Percentiles rank a stretch among this genome's conserved stretches.
phyloP scores from a whole-genome alignment of 2,797 vertebrate genomes.

The Scyliorhinus canicula region DNA sequence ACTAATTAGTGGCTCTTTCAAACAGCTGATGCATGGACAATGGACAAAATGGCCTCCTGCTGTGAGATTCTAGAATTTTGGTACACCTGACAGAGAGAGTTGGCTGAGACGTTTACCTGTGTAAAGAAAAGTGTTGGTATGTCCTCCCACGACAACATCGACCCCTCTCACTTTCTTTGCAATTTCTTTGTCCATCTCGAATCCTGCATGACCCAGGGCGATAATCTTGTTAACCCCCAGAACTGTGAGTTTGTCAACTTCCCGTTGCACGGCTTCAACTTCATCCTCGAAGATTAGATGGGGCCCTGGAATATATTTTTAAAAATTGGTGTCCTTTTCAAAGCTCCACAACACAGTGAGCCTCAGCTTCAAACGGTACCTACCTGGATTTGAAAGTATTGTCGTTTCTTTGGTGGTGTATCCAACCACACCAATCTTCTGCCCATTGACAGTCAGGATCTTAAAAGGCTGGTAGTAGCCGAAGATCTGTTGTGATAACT shows the following conservation, averaged over 20 bases:
- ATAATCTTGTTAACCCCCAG: conserved; percentile 81
- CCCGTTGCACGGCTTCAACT: conserved; percentile 64
- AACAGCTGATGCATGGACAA: background rate
- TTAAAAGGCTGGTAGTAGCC: conserved; percentile 60
- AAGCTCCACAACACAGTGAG: no score
- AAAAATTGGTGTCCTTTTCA: background rate
- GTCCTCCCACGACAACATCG: conserved; percentile 85
- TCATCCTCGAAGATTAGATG: conserved; percentile 75
- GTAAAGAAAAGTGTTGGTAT: conserved; percentile 87
- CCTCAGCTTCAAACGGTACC: background rate
- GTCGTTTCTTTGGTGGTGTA: conserved; percentile 83
- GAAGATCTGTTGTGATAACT: conserved; percentile 58
- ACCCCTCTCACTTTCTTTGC: conserved; percentile 76
- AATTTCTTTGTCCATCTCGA: conserved; percentile 68
- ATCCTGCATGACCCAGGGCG: conserved; percentile 91
- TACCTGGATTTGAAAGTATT: conserved; percentile 76
- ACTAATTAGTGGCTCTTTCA: background rate
- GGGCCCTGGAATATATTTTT: conserved; percentile 58
- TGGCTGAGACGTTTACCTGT: conserved; percentile 61
- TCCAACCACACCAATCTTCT: conserved; percentile 77
- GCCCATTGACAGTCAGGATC: conserved; percentile 57
- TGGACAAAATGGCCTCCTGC: background rate
- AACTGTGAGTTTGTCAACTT: conserved; percentile 70
- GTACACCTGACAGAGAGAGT: no score
- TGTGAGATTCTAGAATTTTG: background rate